phyloP scores from a whole-genome alignment of 2,797 vertebrate genomes.

The Oophaga sylvatica region DNA sequence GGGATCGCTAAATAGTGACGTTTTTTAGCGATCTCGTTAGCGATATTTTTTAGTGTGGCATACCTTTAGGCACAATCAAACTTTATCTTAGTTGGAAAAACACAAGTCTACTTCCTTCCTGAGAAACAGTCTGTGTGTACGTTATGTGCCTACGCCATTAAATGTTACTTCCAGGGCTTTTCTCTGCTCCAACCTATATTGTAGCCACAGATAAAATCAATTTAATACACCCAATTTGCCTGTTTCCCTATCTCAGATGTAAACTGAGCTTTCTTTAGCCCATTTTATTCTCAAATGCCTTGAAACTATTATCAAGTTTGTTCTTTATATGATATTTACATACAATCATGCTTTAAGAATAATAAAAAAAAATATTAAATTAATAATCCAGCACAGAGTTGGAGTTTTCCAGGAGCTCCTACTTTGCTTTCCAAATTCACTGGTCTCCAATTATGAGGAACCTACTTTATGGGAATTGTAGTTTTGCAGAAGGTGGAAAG shows the following conservation, averaged over 20 bases:
- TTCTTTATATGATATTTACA: not conserved
- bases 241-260: not conserved
- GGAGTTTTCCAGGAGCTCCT: not conserved
- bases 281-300: not conserved
- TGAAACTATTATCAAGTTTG: too few relatives aligned
- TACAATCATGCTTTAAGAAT: not conserved
- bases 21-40: too few relatives aligned
- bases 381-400: not conserved
- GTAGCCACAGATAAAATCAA: constrained; percentile 19
- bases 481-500: not conserved
- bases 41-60: too few relatives aligned
- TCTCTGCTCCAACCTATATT: constrained; percentile 3
- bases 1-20: too few relatives aligned
- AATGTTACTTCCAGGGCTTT: not conserved
- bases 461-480: not conserved
- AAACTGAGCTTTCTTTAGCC: not conserved
- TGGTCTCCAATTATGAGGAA: not conserved
- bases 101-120: constrained; percentile 57
- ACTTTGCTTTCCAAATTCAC: too few relatives aligned
- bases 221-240: constrained; percentile 19
- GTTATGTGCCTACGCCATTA: constrained; percentile 25
- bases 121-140: constrained; percentile 45
- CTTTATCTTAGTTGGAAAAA: constrained; percentile 59
- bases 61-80: constrained; percentile 49
- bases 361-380: not conserved